Percentiles rank a stretch among this genome's conserved stretches.
These are phyloP conservation scores for Ivindomyrus marchei DNA, from an alignment of 2,113 vertebrate genomes.

Conservation along the genomic window DNA sequence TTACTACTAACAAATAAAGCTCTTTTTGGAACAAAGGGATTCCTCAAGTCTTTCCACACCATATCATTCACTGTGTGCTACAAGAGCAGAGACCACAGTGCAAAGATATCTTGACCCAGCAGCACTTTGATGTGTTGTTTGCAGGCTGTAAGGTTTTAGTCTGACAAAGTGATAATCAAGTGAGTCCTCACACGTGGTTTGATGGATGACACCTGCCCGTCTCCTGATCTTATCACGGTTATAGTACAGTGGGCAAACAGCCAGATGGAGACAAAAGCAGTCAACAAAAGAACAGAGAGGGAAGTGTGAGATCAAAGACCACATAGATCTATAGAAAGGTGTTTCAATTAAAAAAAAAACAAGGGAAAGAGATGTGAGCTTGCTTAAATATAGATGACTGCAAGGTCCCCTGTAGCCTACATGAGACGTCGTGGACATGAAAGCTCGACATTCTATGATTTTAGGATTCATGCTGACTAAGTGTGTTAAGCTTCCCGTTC, in stretches of 20 bases:
- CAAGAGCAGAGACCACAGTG: not conserved
- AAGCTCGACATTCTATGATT: not conserved
- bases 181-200: not conserved
- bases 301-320: not conserved
- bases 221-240: constrained; percentile 5
- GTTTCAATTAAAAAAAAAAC: constrained; percentile 2
- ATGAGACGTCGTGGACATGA: not conserved
- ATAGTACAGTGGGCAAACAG: constrained; percentile 6
- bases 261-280: not conserved
- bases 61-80: not conserved
- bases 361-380: not conserved
- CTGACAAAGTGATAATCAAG: constrained; percentile 7
- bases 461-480: not conserved
- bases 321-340: not conserved
- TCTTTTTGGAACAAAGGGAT: not conserved
- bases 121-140: not conserved
- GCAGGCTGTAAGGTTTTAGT: not conserved
- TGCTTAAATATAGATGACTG: not conserved
- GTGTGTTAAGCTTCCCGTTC: not conserved
- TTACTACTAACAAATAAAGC: not conserved
- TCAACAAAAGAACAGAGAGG: not conserved
- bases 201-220: not conserved
- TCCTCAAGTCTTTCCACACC: not conserved
- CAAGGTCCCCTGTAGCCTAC: not conserved
- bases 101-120: not conserved